Conservation (phyloP, 2,797 vertebrate species). For the Brachyrhaphis roseni region DNA sequence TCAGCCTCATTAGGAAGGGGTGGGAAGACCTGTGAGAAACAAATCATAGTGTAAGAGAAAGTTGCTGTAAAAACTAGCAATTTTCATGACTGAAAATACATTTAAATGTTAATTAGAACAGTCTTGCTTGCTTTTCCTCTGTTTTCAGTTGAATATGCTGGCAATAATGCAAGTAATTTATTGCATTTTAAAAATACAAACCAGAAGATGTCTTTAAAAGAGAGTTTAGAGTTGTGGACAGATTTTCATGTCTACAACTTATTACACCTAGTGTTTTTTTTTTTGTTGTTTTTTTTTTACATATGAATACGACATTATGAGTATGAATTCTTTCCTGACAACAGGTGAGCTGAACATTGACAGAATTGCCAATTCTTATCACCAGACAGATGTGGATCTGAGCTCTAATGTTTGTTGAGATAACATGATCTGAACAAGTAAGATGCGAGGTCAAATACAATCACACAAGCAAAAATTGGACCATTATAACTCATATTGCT, state of each 20-base stretch:
- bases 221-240: neutral
- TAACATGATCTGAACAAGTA: too few species aligned
- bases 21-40: conserved; percentile 87
- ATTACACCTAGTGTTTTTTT: neutral
- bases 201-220: conserved; percentile 1
- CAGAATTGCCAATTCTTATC: conserved; percentile 5
- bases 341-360: neutral
- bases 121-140: neutral
- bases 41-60: conserved; percentile 47
- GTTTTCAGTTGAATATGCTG: neutral
- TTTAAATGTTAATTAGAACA: conserved; percentile 8
- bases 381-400: neutral
- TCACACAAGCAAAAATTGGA: neutral
- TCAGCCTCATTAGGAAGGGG: conserved; percentile 92
- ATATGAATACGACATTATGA: neutral
- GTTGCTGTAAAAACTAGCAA: conserved; percentile 26
- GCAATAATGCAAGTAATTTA: neutral
- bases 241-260: neutral
- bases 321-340: neutral
- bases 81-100: conserved; percentile 20
- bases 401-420: neutral
- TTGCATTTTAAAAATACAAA: neutral
- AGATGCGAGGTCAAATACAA: too few species aligned
- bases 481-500: neutral
- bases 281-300: neutral